A percentile compares a stretch with the other conserved stretches of the same genome.
phyloP scores from a whole-genome alignment of 2,797 vertebrate species.

The Acrossocheilus fasciatus region DNA sequence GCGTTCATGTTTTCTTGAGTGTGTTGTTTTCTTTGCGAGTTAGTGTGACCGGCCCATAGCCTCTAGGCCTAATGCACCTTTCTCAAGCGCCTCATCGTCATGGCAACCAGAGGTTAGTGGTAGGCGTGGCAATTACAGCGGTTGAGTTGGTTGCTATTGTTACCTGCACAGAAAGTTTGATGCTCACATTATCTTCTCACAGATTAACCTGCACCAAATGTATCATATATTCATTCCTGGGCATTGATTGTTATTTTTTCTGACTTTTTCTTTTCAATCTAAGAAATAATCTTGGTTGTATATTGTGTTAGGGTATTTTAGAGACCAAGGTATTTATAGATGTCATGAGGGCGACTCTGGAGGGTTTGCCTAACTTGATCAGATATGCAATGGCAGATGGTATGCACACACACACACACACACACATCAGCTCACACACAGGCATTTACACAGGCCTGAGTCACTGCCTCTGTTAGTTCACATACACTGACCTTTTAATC shows the following conservation, averaged over 20 bases:
- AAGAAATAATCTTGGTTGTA: not conserved
- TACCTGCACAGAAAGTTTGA: conserved; percentile 49
- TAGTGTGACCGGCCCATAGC: conserved; percentile 18
- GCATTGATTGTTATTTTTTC: not conserved
- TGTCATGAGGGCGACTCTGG: conserved; percentile 17
- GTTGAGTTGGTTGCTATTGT: conserved; percentile 41
- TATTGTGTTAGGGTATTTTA: conserved; percentile 31
- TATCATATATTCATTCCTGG: not conserved
- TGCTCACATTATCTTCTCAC: not conserved
- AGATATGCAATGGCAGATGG: conserved; percentile 46
- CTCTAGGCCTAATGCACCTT: conserved; percentile 47
- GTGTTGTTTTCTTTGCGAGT: not conserved
- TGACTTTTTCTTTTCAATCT: not conserved
- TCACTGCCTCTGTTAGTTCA: conserved; percentile 15
- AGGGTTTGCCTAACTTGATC: conserved; percentile 36
- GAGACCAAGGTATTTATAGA: conserved; percentile 44
- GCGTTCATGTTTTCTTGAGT: conserved; percentile 10
- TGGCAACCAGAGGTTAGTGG: conserved; percentile 50
- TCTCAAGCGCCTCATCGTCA: conserved; percentile 31
- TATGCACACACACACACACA: conserved; percentile 45
- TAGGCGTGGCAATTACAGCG: conserved; percentile 36
- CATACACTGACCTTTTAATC: conserved; percentile 40
- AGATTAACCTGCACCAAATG: not conserved
- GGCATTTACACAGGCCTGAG: conserved; percentile 11
- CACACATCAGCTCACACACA: conserved; percentile 20